phyloP scores from a whole-genome alignment of 2,797 vertebrate species.

The Epinephelus awoara region DNA sequence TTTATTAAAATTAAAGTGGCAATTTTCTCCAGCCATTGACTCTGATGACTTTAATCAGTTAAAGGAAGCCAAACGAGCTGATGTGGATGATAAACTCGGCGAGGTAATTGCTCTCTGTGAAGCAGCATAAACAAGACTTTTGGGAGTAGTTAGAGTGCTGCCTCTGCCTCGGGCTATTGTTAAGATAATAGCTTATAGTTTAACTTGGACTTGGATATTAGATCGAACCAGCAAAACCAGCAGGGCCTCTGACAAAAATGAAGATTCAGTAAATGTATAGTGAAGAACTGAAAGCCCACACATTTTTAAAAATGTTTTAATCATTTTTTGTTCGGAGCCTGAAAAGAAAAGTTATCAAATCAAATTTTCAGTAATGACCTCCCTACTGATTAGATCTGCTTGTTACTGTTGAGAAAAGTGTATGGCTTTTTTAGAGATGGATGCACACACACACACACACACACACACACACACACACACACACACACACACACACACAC shows the following conservation, averaged over 20 bases:
- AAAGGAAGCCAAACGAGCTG: slow-evolving; percentile 66
- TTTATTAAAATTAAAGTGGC: slow-evolving; percentile 63
- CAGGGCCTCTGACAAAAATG: slow-evolving; percentile 24
- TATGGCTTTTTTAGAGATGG: slow-evolving; percentile 16
- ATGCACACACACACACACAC: slow-evolving; percentile 17
- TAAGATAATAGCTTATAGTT: slow-evolving; percentile 60
- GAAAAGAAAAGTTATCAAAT: slow-evolving; percentile 49
- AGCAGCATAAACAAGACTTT: slow-evolving; percentile 72
- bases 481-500: neutral
- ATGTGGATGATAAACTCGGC: slow-evolving; percentile 69
- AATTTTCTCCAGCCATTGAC: slow-evolving; percentile 68
- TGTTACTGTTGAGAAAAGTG: slow-evolving; percentile 36
- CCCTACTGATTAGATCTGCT: slow-evolving; percentile 36
- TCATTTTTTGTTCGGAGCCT: slow-evolving; percentile 30
- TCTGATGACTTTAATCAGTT: slow-evolving; percentile 66
- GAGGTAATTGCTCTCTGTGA: slow-evolving; percentile 70
- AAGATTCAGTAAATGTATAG: neutral
- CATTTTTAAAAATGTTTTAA: slow-evolving; percentile 17
- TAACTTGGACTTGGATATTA: slow-evolving; percentile 52
- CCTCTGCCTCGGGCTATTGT: slow-evolving; percentile 67
- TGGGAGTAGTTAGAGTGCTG: slow-evolving; percentile 66
- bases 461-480: slow-evolving; percentile 12
- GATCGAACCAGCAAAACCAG: slow-evolving; percentile 34
- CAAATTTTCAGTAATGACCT: slow-evolving; percentile 48
- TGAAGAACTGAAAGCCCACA: neutral